These are phyloP conservation scores for Endotricha flammealis DNA, from an alignment of 2,888 invertebrate species.

Conservation along the genomic window DNA sequence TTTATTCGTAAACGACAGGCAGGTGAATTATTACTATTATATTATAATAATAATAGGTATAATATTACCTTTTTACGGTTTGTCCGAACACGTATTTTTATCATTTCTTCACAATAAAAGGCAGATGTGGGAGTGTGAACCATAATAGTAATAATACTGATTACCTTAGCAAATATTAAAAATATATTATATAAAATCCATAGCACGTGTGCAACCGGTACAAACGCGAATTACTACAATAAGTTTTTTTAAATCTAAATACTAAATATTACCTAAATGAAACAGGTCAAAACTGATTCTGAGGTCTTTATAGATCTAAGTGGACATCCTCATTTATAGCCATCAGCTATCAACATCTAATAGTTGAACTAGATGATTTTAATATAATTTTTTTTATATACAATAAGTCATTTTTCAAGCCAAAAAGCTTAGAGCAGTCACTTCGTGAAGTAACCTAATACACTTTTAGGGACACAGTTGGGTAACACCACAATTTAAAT, in stretches of 20 bases:
- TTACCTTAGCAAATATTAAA: not conserved
- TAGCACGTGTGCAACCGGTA: slow-evolving; percentile 27
- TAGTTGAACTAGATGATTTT: slow-evolving; percentile 1
- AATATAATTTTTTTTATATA: slow-evolving; percentile 23
- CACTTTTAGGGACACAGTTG: not conserved
- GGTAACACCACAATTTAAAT: not conserved
- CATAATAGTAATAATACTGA: not conserved
- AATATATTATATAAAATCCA: not conserved
- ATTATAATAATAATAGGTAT: too few species aligned
- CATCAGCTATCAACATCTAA: not conserved
- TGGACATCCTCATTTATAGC: slow-evolving; percentile 5
- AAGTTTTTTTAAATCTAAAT: slow-evolving; percentile 35
- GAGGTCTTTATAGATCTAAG: slow-evolving; percentile 4
- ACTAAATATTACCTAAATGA: slow-evolving; percentile 36
- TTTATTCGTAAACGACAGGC: too few species aligned
- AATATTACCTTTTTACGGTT: too few species aligned
- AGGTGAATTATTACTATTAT: too few species aligned
- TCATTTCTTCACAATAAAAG: too few species aligned
- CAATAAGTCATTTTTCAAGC: slow-evolving; percentile 24
- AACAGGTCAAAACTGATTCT: slow-evolving; percentile 15
- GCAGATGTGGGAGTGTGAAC: too few species aligned
- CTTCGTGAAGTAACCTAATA: slow-evolving; percentile 9
- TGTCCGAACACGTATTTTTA: too few species aligned
- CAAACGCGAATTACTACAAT: slow-evolving; percentile 29
- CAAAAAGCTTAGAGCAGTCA: slow-evolving; percentile 38